Conservation (phyloP, 2,888 invertebrate genomes). For the Aporophyla nigra region DNA sequence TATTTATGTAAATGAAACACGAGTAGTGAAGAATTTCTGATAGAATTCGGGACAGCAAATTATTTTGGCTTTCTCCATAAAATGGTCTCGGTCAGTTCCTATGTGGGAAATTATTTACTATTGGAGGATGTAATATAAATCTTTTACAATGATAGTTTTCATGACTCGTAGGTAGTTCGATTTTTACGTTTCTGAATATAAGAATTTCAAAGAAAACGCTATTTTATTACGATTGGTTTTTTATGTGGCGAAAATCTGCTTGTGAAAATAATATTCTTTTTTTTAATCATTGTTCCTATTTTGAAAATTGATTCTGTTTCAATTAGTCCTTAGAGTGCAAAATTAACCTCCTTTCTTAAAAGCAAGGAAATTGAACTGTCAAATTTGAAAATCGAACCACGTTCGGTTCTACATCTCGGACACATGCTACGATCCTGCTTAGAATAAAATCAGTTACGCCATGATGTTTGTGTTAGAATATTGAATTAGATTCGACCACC, state of each 20-base stretch:
- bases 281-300: background rate
- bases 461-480: constrained; percentile 53
- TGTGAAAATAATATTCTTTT: background rate
- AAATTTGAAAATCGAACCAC: constrained; percentile 50
- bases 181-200: background rate
- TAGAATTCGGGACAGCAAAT: background rate
- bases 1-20: constrained; percentile 10
- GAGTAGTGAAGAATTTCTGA: background rate
- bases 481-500: constrained; percentile 33
- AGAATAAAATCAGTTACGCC: constrained; percentile 58
- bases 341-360: constrained; percentile 18
- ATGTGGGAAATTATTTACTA: background rate
- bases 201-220: background rate
- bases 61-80: constrained; percentile 28
- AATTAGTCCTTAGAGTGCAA: background rate
- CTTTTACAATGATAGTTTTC: background rate
- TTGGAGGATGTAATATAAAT: background rate
- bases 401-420: constrained; percentile 34
- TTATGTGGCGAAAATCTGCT: background rate
- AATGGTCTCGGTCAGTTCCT: constrained; percentile 2
- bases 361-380: constrained; percentile 16
- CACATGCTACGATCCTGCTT: constrained; percentile 49
- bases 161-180: background rate
- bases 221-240: background rate
- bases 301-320: background rate